Percentiles rank a stretch among this genome's conserved stretches.
Conservation (phyloP, 1,140 invertebrate species). For the Pachypsylla venusta region DNA sequence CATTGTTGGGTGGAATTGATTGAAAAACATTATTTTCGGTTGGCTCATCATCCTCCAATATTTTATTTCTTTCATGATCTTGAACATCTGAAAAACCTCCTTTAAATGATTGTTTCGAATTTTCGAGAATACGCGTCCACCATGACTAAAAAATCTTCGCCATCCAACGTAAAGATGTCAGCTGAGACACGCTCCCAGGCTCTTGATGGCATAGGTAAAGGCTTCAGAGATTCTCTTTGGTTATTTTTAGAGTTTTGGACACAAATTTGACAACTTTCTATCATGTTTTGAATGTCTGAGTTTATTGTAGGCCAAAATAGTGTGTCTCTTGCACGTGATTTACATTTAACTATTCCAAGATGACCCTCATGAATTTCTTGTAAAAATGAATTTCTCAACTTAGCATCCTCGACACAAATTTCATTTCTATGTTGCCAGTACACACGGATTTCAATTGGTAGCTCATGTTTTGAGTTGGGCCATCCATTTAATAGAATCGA, state of each 20-base stretch:
- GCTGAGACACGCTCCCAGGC: too few relatives aligned
- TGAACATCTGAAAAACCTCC: too few relatives aligned
- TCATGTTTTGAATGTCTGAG: slow-evolving; percentile 31
- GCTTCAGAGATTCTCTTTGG: slow-evolving; percentile 24
- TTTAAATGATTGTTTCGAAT: too few relatives aligned
- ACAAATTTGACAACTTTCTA: slow-evolving; percentile 27
- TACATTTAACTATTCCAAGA: slow-evolving; percentile 31
- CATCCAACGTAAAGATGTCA: too few relatives aligned
- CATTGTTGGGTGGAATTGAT: too few relatives aligned
- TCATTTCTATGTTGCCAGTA: slow-evolving; percentile 27
- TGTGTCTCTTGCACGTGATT: slow-evolving; percentile 27
- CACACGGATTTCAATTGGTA: slow-evolving; percentile 12
- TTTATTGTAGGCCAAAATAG: slow-evolving; percentile 33
- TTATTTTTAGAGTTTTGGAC: slow-evolving; percentile 23
- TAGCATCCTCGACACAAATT: slow-evolving; percentile 24
- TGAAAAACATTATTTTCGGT: too few relatives aligned
- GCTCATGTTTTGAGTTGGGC: not conserved
- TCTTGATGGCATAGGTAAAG: slow-evolving; percentile 24
- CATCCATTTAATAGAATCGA: not conserved
- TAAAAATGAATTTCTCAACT: slow-evolving; percentile 27
- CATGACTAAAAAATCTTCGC: too few relatives aligned
- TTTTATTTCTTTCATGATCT: too few relatives aligned
- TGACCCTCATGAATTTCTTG: slow-evolving; percentile 31
- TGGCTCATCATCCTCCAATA: too few relatives aligned
- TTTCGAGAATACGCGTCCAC: too few relatives aligned